Conservation (phyloP, 2,888 invertebrate species). For the Papilio demoleus region DNA sequence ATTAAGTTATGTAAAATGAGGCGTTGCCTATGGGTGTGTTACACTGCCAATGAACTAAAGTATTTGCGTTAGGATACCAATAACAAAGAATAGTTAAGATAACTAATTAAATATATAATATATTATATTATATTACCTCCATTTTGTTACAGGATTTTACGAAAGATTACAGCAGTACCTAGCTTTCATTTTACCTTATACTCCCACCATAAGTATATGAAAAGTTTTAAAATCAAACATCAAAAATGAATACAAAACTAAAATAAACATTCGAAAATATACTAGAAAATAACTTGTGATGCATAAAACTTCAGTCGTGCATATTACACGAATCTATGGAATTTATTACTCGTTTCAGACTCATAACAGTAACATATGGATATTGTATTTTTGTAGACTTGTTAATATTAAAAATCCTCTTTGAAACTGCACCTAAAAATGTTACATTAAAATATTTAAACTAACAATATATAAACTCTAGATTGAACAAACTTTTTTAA, state of each 20-base stretch:
- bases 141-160: no score
- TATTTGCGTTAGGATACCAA: not conserved
- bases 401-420: not conserved
- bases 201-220: not conserved
- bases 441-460: no score
- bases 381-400: conserved; percentile 5
- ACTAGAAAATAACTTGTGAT: conserved; percentile 6
- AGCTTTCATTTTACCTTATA: no score
- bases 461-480: no score
- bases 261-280: not conserved
- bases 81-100: not conserved
- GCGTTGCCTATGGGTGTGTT: not conserved
- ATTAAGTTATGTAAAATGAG: not conserved
- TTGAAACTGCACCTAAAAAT: not conserved
- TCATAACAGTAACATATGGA: not conserved
- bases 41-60: not conserved
- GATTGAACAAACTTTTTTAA: no score
- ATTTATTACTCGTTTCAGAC: not conserved
- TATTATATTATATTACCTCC: no score
- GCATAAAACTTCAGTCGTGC: not conserved
- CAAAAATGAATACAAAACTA: not conserved
- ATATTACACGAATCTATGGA: not conserved
- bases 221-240: not conserved
- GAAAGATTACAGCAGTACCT: no score
- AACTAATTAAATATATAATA: no score